Evolutionary conservation across 2,888 invertebrate species (phyloP).

Genomic region (Aleiodes testaceus): DNA sequence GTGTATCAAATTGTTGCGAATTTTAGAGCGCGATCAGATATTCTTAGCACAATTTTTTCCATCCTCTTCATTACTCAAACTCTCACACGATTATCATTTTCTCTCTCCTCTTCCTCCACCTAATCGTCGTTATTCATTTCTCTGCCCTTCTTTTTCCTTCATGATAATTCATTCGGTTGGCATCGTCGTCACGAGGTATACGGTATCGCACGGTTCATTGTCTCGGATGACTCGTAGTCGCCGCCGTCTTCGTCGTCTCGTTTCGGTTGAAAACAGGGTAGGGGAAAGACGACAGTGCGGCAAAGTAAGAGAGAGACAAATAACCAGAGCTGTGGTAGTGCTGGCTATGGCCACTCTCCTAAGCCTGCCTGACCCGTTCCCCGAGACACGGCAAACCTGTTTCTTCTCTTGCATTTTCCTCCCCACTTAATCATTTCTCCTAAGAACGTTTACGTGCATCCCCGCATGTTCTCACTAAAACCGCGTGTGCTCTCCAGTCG

Average conservation of each 20-base stretch:
- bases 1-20: too few species aligned
- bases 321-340: conserved; percentile 40
- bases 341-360: conserved; percentile 6
- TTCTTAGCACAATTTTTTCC: too few species aligned
- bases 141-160: too few species aligned
- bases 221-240: conserved; percentile 42
- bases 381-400: conserved; percentile 41
- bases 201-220: conserved; percentile 51
- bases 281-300: conserved; percentile 14
- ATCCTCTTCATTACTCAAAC: too few species aligned
- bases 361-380: conserved; percentile 49
- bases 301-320: conserved; percentile 8
- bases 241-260: conserved; percentile 36
- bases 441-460: conserved; percentile 4
- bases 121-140: background rate
- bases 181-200: conserved; percentile 26
- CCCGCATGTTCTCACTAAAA: background rate
- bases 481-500: too few species aligned
- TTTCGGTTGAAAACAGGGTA: conserved; percentile 39
- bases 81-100: conserved; percentile 7
- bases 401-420: conserved; percentile 30
- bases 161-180: conserved; percentile 20
- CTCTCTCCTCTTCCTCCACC: background rate
- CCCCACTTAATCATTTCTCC: background rate
- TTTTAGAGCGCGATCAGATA: too few species aligned